These are phyloP conservation scores for Tetramorium alpestre DNA, from an alignment of 1,140 invertebrate genomes.

Conservation along the genomic window DNA sequence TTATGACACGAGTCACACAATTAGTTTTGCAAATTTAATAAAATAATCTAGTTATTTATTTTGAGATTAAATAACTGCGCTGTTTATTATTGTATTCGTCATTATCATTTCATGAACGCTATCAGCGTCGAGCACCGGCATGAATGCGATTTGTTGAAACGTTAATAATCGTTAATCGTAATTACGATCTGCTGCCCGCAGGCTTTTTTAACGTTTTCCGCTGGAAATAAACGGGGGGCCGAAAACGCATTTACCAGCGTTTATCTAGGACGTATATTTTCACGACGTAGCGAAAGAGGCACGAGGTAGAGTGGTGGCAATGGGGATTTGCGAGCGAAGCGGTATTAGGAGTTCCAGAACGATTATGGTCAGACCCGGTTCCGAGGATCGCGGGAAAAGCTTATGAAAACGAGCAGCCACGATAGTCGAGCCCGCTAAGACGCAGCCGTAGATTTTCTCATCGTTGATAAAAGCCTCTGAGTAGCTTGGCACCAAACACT, in stretches of 20 bases:
- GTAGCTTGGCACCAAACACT: neutral
- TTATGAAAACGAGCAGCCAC: slow-evolving; percentile 51
- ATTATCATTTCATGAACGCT: slow-evolving; percentile 14
- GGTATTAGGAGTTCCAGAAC: slow-evolving; percentile 60
- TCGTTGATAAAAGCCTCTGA: slow-evolving; percentile 20
- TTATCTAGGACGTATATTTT: slow-evolving; percentile 61
- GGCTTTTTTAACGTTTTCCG: slow-evolving; percentile 54
- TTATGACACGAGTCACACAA: neutral
- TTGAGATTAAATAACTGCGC: neutral
- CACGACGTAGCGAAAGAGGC: slow-evolving; percentile 53
- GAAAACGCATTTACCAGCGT: slow-evolving; percentile 65
- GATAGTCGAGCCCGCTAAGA: slow-evolving; percentile 13
- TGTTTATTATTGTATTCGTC: slow-evolving; percentile 16
- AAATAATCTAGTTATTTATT: neutral
- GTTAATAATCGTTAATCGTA: slow-evolving; percentile 55
- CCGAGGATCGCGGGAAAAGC: slow-evolving; percentile 24
- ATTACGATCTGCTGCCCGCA: slow-evolving; percentile 54
- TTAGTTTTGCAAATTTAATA: neutral
- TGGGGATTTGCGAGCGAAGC: slow-evolving; percentile 60
- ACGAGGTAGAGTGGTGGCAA: slow-evolving; percentile 56
- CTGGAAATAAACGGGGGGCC: slow-evolving; percentile 37
- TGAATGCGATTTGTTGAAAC: slow-evolving; percentile 42
- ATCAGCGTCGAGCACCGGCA: slow-evolving; percentile 32
- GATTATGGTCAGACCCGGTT: slow-evolving; percentile 58
- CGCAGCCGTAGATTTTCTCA: slow-evolving; percentile 34